Base-by-base conservation (phyloP, 1,140 invertebrate species). In the Cephus cinctus region DNA sequence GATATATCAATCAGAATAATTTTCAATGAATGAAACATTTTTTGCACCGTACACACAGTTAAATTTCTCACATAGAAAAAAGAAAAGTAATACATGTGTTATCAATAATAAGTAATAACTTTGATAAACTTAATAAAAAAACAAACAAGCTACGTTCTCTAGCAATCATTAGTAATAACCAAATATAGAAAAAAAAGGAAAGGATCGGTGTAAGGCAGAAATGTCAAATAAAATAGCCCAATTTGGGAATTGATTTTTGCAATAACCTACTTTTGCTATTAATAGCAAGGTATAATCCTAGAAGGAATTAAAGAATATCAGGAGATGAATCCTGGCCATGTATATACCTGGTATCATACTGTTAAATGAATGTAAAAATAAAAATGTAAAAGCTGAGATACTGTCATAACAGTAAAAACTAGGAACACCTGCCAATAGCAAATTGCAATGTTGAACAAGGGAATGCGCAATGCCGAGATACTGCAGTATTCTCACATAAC, bases 181-280 rank as follows among this genome's bases (percentile, higher is more conserved):
- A 41, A 50, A 38, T 50, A 43, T 50, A 22, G n/a, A 34, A n/a
- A 32, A 11, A 46, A 44, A 31, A 20, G 20, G 8, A 22, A 18
- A 5, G 27, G 15, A 34, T 42, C 8, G 25, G 21, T 39, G 30
- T 36, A 42, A 27, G 18, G 15, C 5, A 38, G 5, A 6, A 31
- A 9, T 11, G 12, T 38, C 4, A 22, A 34, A 19, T 20, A 34
- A 15, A 14, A 27, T 4, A 27, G 20, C 40, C 11, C 27, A 12
- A n/a, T 54, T 59, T 50, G 42, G 45, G 49, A 31, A 65, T 63
- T 54, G 59, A 65, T 68, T 61, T 58, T 42, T 19, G 15, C 14
- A 46, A 53, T 57, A 65, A 66, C 63, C 62, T 59, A 59, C 59
- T 56, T 57, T 55, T 47, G 56, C 60, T 61, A 61, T 65, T 59